Percentiles rank a stretch among this genome's conserved stretches.
These are phyloP conservation scores for Sesamia nonagrioides DNA, from an alignment of 1,140 invertebrate species.

Conservation along the genomic window DNA sequence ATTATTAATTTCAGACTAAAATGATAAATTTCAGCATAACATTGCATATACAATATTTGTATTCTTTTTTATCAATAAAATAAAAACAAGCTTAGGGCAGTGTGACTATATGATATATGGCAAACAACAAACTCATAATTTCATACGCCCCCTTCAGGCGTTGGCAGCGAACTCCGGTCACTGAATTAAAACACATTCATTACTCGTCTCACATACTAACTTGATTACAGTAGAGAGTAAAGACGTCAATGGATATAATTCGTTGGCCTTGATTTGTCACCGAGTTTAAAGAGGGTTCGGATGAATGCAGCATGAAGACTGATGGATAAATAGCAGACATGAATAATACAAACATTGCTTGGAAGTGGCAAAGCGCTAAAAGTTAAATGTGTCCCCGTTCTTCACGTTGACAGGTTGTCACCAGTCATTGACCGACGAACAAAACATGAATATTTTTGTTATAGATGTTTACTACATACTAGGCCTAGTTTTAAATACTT, in stretches of 20 bases:
- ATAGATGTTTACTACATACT: background rate
- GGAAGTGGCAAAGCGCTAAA: background rate
- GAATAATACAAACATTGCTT: slow-evolving; percentile 6
- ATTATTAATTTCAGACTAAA: background rate
- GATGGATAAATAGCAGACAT: slow-evolving; percentile 17
- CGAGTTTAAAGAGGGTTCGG: background rate
- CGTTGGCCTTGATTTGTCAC: background rate
- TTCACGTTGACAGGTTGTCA: slow-evolving; percentile 12
- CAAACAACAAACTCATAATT: slow-evolving; percentile 29
- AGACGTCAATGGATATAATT: background rate
- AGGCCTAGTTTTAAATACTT: background rate
- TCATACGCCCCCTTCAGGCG: background rate
- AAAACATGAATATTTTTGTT: slow-evolving; percentile 13
- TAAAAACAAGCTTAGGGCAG: background rate
- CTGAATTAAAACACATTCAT: slow-evolving; percentile 1
- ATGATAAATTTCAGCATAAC: background rate
- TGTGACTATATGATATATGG: background rate
- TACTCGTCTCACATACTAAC: background rate
- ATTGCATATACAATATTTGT: background rate
- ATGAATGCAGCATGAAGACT: background rate
- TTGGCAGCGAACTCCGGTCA: background rate
- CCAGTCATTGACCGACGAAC: slow-evolving; percentile 24
- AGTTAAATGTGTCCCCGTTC: slow-evolving; percentile 16
- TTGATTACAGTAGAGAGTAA: background rate
- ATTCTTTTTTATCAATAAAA: background rate